Conservation (phyloP, 2,888 invertebrate species). For the Folsomia manolachei region DNA sequence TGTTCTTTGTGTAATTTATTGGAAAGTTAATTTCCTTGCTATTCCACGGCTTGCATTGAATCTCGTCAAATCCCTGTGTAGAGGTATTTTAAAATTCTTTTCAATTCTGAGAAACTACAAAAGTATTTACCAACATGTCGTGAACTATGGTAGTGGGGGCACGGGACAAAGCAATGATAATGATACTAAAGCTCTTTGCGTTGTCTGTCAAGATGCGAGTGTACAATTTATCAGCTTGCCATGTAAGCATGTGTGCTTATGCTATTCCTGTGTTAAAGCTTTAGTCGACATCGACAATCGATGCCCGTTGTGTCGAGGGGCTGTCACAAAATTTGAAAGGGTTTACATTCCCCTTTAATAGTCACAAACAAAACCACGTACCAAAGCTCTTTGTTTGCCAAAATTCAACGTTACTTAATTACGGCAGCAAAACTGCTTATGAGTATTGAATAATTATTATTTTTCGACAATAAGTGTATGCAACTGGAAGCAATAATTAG, state of each 20-base stretch:
- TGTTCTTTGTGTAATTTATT: slow-evolving; percentile 7
- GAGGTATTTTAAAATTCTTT: background rate
- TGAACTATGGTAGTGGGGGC: background rate
- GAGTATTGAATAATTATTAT: no score
- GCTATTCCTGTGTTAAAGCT: slow-evolving; percentile 36
- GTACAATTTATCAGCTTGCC: slow-evolving; percentile 43
- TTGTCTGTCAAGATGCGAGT: slow-evolving; percentile 42
- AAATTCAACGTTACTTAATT: no score
- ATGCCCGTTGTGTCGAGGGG: slow-evolving; percentile 46
- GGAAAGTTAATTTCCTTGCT: background rate
- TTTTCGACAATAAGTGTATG: no score
- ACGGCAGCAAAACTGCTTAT: no score
- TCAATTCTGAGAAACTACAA: background rate
- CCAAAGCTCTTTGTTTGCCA: no score
- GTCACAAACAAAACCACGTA: no score
- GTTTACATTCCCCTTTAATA: slow-evolving; percentile 39
- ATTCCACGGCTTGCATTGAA: background rate
- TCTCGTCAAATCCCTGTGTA: background rate
- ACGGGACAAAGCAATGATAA: background rate
- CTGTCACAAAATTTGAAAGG: slow-evolving; percentile 41
- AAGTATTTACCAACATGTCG: background rate
- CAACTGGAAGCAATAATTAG: no score
- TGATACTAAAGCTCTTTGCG: slow-evolving; percentile 33
- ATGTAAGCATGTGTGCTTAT: slow-evolving; percentile 48
- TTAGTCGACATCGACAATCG: slow-evolving; percentile 39